These are phyloP conservation scores for Sphenodon punctatus DNA, from an alignment of 2,797 vertebrate genomes.

Conservation along the genomic window DNA sequence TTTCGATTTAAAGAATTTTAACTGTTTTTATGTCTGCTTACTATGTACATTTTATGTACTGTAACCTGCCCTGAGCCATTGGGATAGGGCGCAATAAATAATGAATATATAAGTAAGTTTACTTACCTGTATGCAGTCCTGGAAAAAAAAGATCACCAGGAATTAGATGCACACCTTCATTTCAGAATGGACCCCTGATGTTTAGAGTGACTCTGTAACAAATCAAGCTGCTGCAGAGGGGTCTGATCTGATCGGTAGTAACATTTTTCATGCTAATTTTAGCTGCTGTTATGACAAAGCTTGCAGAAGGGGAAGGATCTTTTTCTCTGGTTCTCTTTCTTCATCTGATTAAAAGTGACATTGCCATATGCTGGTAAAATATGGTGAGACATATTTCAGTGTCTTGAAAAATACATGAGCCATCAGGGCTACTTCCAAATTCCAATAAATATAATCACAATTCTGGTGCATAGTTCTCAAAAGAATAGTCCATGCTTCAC, in stretches of 20 bases:
- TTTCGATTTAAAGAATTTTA: neutral
- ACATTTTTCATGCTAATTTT: neutral
- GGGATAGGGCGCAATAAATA: too few species aligned
- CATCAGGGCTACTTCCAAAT: constrained; percentile 38
- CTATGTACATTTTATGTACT: too few species aligned
- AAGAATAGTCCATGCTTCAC: neutral
- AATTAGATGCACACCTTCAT: rapidly evolving
- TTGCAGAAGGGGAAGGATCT: neutral
- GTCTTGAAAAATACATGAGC: constrained; percentile 51
- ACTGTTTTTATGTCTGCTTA: too few species aligned
- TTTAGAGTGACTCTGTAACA: neutral
- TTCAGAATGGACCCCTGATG: neutral
- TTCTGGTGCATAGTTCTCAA: neutral
- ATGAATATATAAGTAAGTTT: too few species aligned
- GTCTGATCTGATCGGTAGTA: neutral
- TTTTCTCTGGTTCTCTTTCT: neutral
- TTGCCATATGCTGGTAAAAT: constrained; percentile 24
- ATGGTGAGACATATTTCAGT: constrained; percentile 23
- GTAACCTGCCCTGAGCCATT: too few species aligned
- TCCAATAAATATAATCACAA: constrained; percentile 35
- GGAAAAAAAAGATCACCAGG: neutral
- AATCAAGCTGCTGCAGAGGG: neutral
- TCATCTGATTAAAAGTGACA: constrained; percentile 37
- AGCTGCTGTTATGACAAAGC: neutral
- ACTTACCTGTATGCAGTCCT: too few species aligned